Base-by-base conservation (phyloP, 1,140 invertebrate genomes). In the Drosophila equinoxialis region DNA sequence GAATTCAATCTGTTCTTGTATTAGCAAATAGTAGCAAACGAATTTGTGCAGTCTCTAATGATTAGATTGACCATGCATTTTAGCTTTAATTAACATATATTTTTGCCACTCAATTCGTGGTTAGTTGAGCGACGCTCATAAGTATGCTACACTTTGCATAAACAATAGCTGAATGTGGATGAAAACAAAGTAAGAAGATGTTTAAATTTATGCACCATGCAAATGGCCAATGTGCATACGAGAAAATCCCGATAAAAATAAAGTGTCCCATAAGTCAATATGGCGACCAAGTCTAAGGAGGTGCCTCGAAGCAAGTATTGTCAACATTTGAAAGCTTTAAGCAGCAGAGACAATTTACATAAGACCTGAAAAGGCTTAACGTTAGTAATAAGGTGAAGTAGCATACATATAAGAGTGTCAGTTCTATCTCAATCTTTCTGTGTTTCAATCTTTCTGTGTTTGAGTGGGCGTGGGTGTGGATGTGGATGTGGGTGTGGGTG, bases 231-330 rank as follows among this genome's bases (percentile, higher is more conserved):
- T 51, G 45, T 23, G 17, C 45, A 51, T 51, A 51, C 10, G 17
- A 23, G 45, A 51, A 14, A 54, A 63, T 63, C 58, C 59, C 59
- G 76, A 59, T 77, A 69, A 85, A 85, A 81, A 72, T 83, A 64
- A 85, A 81, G 71, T 76, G 65, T 57, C 67, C 39, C 42, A 64
- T 71, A 70, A 77, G 77, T 77, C 73, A 80, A 65, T 66, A 54
- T 65, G 64, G 33, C 61, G 30, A 63, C n/a, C 55, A 0, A 37
- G 54, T 42, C 33, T 11, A 39, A 23, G 8, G 45, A 37, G 8
- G 4, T 39, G 11, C 11, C 11, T 13, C 11, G 4, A 11, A 11
- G 30, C 6, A 30, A 30, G 45, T 48, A 48, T 64, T 67, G 64
- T 74, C 72, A 74, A 61, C 73, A 68, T 64, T 30, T 41, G 58